Base-by-base conservation (phyloP, 2,888 invertebrate species). In the Agriopis marginaria region DNA sequence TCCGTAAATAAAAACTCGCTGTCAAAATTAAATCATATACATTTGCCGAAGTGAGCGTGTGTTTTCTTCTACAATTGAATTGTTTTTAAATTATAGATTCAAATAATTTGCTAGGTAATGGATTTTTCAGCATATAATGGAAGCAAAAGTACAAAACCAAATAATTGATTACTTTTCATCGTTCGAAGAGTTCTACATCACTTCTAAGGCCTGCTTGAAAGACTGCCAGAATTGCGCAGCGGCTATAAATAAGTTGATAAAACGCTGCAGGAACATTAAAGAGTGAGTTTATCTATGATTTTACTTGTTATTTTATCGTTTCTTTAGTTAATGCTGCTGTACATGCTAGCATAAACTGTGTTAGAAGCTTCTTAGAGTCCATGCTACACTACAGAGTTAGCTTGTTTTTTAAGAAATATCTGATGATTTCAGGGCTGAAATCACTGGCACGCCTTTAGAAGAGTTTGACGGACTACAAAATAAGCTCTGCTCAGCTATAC, bases 171-270 rank as follows among this genome's bases (percentile, higher is more conserved):
- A 94, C 81, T 95, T 95, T 86, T 91, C 93, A 56, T 89, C 86
- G 80, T 91, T 95, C 74, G 93, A 93, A 74, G 89, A 89, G 79
- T 94, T 94, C 79, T 88, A 92, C 75, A 90, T 89, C 68, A 89
- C 86, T 66, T 91, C 94, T 77, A 91, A 89, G 87, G 85, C 83
- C 82, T 87, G 88, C 83, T 90, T 95, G 90, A 90, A 91, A 87
- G 91, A 93, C 79, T 91, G 94, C 89, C 89, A 89, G 85, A 92
- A 91, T 84, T 90, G 90, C 82, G 88, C 94, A 80, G 85, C 87
- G 75, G 90, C 92, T 87, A 90, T 95, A 81, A 88, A 90, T 87
- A 95, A 95, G 87, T 88, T 93, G 79, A 89, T 93, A 79, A 91
- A 93, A 82, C 94, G 95, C 75, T 89, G 94, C 80, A 90, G 86